Percentiles rank a stretch among this genome's conserved stretches.
Evolutionary conservation across 2,888 invertebrate genomes (phyloP).

Genomic region (Syrista parreyssii): DNA sequence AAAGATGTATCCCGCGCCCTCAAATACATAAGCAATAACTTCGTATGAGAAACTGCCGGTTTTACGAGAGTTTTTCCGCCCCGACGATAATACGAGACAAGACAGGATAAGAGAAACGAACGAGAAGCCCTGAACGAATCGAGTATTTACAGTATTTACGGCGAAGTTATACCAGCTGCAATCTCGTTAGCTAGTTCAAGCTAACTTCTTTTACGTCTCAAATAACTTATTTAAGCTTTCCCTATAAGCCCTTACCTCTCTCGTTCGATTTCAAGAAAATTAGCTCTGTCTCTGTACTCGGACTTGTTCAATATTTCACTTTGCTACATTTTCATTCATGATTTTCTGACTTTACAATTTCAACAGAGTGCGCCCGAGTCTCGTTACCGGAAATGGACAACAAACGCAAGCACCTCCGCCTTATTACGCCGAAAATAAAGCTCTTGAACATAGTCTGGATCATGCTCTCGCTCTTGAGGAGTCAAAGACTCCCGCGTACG

Average conservation of each 20-base stretch:
- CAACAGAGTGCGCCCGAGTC: slow-evolving; percentile 78
- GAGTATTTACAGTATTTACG: neutral
- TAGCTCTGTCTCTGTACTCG: neutral
- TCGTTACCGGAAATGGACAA: slow-evolving; percentile 76
- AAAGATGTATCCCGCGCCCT: neutral
- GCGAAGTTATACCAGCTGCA: slow-evolving; percentile 7
- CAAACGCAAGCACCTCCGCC: slow-evolving; percentile 90
- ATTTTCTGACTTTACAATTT: neutral
- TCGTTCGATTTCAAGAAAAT: neutral
- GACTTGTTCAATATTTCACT: neutral
- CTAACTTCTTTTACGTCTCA: slow-evolving; percentile 6
- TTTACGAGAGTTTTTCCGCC: neutral
- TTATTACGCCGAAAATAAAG: slow-evolving; percentile 94
- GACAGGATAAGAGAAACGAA: neutral
- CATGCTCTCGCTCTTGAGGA: slow-evolving; percentile 85
- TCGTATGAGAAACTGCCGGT: neutral
- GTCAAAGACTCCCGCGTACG: slow-evolving; percentile 86
- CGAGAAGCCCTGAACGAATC: neutral
- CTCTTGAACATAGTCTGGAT: slow-evolving; percentile 89
- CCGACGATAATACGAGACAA: neutral
- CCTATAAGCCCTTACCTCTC: neutral
- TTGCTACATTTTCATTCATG: neutral
- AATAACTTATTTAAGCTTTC: slow-evolving; percentile 18
- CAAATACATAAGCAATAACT: neutral
- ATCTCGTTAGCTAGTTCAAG: slow-evolving; percentile 21